A percentile compares a stretch with the other conserved stretches of the same genome.
Conservation (phyloP, 2,797 vertebrate genomes). For the Pitangus sulphuratus region DNA sequence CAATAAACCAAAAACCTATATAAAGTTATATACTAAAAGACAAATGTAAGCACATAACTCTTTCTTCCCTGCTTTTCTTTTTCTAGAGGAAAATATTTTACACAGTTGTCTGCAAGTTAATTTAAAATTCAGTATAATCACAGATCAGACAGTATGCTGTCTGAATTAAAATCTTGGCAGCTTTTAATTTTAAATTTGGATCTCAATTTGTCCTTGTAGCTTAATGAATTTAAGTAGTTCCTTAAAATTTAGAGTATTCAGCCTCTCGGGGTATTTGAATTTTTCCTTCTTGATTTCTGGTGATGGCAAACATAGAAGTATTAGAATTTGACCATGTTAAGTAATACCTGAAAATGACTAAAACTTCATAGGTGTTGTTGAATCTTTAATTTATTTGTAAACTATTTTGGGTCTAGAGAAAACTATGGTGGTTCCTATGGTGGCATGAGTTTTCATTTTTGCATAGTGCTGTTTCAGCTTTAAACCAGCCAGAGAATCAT, state of each 20-base stretch:
- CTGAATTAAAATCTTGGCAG: background rate
- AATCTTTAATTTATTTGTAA: background rate
- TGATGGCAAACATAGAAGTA: background rate
- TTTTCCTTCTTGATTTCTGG: background rate
- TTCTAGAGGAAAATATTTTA: background rate
- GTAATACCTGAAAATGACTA: background rate
- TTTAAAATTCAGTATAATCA: background rate
- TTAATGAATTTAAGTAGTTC: background rate
- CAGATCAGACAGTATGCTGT: background rate
- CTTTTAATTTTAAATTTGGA: slow-evolving; percentile 21
- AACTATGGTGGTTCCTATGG: background rate
- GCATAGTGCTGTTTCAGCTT: background rate
- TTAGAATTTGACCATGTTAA: background rate
- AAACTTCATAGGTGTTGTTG: background rate
- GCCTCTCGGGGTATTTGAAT: background rate
- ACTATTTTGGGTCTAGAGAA: background rate
- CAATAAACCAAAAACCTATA: background rate
- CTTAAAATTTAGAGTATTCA: background rate
- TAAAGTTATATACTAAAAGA: background rate
- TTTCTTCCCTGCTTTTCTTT: background rate
- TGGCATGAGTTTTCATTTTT: background rate
- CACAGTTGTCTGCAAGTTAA: background rate
- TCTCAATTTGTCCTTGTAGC: background rate
- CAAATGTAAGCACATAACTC: background rate
- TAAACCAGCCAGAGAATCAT: background rate